These are phyloP conservation scores for Monochamus alternatus DNA, from an alignment of 2,888 invertebrate species.

Conservation along the genomic window DNA sequence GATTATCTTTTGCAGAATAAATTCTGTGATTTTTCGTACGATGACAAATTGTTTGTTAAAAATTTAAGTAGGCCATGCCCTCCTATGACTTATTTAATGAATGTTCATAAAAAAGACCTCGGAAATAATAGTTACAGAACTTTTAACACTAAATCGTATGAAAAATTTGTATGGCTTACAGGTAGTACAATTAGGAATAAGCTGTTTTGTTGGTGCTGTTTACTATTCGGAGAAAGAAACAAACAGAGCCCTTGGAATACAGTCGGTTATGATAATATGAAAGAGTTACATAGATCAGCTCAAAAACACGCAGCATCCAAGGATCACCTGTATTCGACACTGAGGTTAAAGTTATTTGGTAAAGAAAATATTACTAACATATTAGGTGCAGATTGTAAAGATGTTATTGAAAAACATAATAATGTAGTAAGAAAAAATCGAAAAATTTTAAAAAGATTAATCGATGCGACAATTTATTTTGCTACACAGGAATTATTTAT, in stretches of 20 bases:
- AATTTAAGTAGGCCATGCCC: no score
- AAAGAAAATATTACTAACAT: background rate
- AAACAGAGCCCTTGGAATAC: background rate
- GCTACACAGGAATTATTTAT: conserved; percentile 27
- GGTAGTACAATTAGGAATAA: conserved; percentile 30
- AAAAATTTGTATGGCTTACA: conserved; percentile 40
- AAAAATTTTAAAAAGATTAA: conserved; percentile 17
- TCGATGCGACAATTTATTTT: conserved; percentile 26
- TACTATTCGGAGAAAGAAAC: background rate
- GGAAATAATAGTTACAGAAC: no score
- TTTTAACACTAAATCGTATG: conserved; percentile 1
- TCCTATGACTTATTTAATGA: no score
- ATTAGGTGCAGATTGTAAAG: background rate
- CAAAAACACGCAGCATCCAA: background rate
- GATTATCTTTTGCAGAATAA: no score
- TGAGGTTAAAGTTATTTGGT: conserved; percentile 4
- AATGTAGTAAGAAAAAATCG: conserved; percentile 18
- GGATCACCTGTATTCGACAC: background rate
- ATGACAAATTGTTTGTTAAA: no score
- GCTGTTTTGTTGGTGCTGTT: conserved; percentile 38
- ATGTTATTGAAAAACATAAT: conserved; percentile 10
- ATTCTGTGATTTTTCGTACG: no score
- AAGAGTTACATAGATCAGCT: background rate
- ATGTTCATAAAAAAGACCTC: no score
- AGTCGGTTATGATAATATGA: background rate